Conservation (phyloP, 2,113 vertebrate species). For the Rhodinocichla rosea region DNA sequence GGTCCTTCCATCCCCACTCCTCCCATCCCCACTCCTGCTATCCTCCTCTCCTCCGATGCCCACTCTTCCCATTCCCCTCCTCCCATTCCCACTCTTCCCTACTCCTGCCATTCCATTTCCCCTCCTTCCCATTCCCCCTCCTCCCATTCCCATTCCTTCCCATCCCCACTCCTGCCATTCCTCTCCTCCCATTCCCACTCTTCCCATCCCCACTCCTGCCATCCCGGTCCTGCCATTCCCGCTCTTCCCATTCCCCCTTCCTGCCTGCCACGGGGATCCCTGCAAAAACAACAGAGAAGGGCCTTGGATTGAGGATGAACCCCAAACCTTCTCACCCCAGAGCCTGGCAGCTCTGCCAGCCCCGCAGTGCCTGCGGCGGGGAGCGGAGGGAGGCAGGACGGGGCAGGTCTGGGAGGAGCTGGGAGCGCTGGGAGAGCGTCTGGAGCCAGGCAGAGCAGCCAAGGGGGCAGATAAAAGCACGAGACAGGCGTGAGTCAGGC, state of each 20-base stretch:
- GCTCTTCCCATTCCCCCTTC: too few relatives aligned
- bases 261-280: too few relatives aligned
- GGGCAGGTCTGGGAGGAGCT: neutral
- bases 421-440: neutral
- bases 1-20: too few relatives aligned
- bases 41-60: neutral
- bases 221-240: too few relatives aligned
- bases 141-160: neutral
- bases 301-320: neutral
- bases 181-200: too few relatives aligned
- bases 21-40: too few relatives aligned
- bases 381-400: neutral
- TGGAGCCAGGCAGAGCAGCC: neutral
- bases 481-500: constrained; percentile 2
- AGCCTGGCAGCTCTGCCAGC: neutral
- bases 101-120: neutral
- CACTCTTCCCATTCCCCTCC: neutral
- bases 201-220: neutral
- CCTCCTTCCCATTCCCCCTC: neutral
- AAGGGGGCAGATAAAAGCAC: neutral
- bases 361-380: neutral
- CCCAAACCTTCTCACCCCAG: neutral
- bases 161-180: neutral
- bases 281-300: neutral
- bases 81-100: neutral